A percentile compares a stretch with the other conserved stretches of the same genome.
phyloP scores from a whole-genome alignment of 2,113 vertebrate species.

The Mastomys coucha region DNA sequence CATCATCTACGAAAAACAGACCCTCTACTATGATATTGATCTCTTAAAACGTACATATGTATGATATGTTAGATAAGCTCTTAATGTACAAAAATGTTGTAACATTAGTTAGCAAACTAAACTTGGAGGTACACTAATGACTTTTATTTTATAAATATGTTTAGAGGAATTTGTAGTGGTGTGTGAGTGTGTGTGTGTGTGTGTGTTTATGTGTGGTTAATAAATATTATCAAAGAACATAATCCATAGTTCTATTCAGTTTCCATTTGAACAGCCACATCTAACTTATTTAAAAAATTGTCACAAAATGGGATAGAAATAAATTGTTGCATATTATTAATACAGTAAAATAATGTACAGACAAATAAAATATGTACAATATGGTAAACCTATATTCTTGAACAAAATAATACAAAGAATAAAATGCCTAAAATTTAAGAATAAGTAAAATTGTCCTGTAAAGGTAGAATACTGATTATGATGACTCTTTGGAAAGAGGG shows the following conservation, averaged over 20 bases:
- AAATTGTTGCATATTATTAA: neutral
- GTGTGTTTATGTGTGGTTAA: neutral
- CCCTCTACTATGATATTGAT: neutral
- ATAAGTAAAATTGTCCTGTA: neutral
- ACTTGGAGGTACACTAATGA: neutral
- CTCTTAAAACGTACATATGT: neutral
- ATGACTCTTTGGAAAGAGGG: neutral
- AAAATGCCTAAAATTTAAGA: neutral
- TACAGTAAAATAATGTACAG: neutral
- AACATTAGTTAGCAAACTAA: neutral
- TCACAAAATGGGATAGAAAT: neutral
- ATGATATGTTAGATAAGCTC: neutral
- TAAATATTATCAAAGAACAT: neutral
- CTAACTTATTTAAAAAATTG: neutral
- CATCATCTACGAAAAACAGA: neutral
- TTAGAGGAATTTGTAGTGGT: neutral
- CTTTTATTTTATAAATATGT: conserved; percentile 14
- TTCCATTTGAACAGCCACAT: neutral
- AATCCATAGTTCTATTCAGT: neutral
- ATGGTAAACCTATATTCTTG: neutral
- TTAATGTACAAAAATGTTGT: neutral
- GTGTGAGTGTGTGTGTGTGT: neutral
- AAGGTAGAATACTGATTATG: neutral
- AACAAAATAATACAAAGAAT: conserved; percentile 22
- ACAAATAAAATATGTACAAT: neutral